Evolutionary conservation across 2,113 vertebrate species (phyloP), one percentile per base, ranked within the genome.

Genomic region (Pseudorectes ferrugineus): DNA sequence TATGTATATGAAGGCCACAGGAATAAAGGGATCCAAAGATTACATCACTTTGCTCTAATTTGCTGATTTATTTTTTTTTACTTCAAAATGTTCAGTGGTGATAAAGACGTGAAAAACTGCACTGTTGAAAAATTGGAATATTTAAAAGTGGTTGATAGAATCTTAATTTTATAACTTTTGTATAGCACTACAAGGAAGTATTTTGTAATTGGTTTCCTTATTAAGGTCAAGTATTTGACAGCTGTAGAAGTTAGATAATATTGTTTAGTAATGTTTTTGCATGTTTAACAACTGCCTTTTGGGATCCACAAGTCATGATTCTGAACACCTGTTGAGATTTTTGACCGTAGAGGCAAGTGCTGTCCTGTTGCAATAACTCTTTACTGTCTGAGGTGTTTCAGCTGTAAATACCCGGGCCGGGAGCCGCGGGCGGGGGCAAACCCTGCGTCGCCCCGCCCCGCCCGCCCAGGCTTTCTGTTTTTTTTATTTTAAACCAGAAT

Each of bases 21-120:
- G 92, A 97, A 97, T 97, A 98, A 98, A 98, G 97, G 97, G 97
- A 98, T 98, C 98, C 98, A 98, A 98, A 98, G 98, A 98, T 97
- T 95, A 95, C 97, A 97, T 92, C 88, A 55, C 96, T 98, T 97
- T 97, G 90, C 97, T 96, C 97, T 97, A 93, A 95, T 96, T 96
- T 97, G 88, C 82, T 96, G 87, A 49, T 92, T 97, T 89, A 0
- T 28, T 65, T 73, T 92, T 95, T 96, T 92, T 86, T 93, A 87
- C 68, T 92, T 97, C 86, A 86, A 54, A 92, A 82, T 80, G 95
- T 85, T 97, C 82, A 96, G 81, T 97, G 97, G 89, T 97, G 93
- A 96, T 96, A 89, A 95, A 94, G 92, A 96, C 65, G 71, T 95
- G 93, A 89, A 93, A 94, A 91, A 92, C 88, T 94, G 89, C 94